Evolutionary conservation across 2,113 vertebrate genomes (phyloP), one percentile per base, ranked within the genome.

Genomic region (Redunca redunca): DNA sequence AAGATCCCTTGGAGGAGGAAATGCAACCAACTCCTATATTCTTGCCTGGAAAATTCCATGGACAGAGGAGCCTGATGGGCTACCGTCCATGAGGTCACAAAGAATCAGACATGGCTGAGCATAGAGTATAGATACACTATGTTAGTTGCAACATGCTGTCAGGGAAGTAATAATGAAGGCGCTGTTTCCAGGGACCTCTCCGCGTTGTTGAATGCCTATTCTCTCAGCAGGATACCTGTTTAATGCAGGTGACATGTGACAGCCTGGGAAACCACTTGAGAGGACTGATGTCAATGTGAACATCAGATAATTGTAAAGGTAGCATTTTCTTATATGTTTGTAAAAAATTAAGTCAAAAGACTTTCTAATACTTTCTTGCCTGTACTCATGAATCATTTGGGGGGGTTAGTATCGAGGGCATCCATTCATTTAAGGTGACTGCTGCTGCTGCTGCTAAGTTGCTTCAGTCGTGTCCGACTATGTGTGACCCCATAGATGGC

Each of bases 11-110:
- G n/a, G n/a, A 71, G 17, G n/a, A 71, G 9, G 64, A 71, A 71
- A 71, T 21, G 64, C 64, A 36, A 71, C 17, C 64, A 8, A 71
- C 17, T 71, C n/a, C 64, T 21, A n/a, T 36, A 36, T 71, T 71
- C 17, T 71, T 71, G n/a, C 64, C 64, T 36, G n/a, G 64, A 21
- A 11, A 71, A 71, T 71, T 21, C n/a, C n/a, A 21, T 11, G 64
- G 4, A 36, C 17, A 11, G n/a, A 21, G 17, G 64, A 71, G n/a
- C 64, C 9, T 36, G n/a, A 21, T 0, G 4, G n/a, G 64, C 9
- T 71, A 21, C n/a, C 2, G 0, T 62, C 28, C 58, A 62, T 30
- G 58, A 62, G 58, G 6, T 62, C 58, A 62, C 13, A 62, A 30
- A 62, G 58, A 67, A 5, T 67, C n/a, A 19, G 33, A 67, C 17